Evolutionary conservation across 2,888 invertebrate genomes (phyloP).

Genomic region (Agrilus cyanescens): DNA sequence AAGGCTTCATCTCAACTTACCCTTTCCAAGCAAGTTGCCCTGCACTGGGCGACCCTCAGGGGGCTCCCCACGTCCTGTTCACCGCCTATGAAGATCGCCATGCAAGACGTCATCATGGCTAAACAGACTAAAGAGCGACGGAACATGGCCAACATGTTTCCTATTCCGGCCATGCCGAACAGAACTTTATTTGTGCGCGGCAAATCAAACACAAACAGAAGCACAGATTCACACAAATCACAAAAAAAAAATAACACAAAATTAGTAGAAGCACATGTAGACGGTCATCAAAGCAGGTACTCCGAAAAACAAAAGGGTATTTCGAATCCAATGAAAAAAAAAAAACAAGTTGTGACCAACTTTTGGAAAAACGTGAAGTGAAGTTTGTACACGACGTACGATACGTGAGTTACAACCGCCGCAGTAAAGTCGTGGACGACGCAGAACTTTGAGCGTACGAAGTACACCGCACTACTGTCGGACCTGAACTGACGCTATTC

Average conservation of each 20-base stretch:
- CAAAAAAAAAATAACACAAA: conserved; percentile 4
- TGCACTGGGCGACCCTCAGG: conserved; percentile 57
- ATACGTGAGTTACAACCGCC: too few relatives aligned
- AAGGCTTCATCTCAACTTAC: conserved; percentile 33
- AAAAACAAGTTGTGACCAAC: neutral
- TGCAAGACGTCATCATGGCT: conserved; percentile 24
- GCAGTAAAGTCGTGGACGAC: neutral
- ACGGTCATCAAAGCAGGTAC: neutral
- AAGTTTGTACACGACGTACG: neutral
- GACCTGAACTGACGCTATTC: conserved; percentile 6
- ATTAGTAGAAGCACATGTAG: conserved; percentile 1
- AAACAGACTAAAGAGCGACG: conserved; percentile 28
- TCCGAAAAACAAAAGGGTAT: neutral
- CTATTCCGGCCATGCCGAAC: conserved; percentile 1
- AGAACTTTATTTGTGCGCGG: neutral
- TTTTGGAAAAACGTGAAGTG: conserved; percentile 4
- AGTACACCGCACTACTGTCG: conserved; percentile 1
- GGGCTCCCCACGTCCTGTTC: conserved; percentile 60
- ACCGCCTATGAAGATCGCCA: conserved; percentile 37
- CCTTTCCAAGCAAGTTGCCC: conserved; percentile 61
- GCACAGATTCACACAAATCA: conserved; percentile 12
- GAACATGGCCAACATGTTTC: conserved; percentile 26
- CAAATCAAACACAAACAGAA: conserved; percentile 10
- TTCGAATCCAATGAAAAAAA: conserved; percentile 3
- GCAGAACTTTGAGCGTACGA: neutral